Conservation (phyloP, 2,113 vertebrate species). For the Empidonax alnorum region DNA sequence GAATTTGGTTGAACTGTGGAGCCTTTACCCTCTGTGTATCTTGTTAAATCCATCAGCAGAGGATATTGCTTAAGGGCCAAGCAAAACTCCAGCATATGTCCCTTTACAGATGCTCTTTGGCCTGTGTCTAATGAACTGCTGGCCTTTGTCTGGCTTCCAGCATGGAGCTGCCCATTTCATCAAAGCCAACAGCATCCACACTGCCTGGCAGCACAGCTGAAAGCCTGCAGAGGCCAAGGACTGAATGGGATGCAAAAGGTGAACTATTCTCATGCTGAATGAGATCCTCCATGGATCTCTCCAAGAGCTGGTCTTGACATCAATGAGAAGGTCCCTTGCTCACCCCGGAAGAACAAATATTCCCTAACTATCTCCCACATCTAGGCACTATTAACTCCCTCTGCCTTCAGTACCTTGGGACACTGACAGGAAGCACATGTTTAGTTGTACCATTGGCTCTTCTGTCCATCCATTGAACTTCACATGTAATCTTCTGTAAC, state of each 20-base stretch:
- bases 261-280: neutral
- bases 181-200: neutral
- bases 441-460: neutral
- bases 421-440: neutral
- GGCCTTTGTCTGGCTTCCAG: slow-evolving; percentile 33
- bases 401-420: neutral
- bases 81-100: neutral
- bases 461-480: neutral
- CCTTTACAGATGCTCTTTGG: slow-evolving; percentile 12
- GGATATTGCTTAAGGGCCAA: neutral
- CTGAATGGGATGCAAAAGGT: neutral
- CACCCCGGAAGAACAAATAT: neutral
- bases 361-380: neutral
- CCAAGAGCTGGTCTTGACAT: neutral
- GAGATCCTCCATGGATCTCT: neutral
- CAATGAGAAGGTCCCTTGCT: neutral
- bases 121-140: slow-evolving; percentile 9
- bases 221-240: neutral
- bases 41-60: neutral
- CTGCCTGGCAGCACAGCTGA: neutral
- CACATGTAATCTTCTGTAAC: neutral
- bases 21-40: neutral
- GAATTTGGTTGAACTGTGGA: neutral
- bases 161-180: neutral
- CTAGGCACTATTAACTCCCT: neutral